Evolutionary conservation across 1,140 invertebrate genomes (phyloP).

Genomic region (Drosophila ogumai): DNA sequence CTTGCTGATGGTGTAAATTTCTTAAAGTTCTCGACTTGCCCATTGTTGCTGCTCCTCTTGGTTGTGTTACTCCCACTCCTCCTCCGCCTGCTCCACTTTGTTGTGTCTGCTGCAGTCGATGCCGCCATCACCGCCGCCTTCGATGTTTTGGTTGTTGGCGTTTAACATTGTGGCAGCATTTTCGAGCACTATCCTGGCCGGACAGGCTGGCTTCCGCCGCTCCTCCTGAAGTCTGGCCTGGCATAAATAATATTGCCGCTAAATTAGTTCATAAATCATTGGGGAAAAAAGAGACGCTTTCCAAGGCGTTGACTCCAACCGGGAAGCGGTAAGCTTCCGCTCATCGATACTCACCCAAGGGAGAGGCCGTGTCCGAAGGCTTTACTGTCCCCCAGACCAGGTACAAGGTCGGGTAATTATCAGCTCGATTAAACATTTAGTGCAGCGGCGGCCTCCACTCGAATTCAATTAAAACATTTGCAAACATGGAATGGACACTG

Average conservation of each 20-base stretch:
- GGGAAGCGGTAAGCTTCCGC: constrained; percentile 5
- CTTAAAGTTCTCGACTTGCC: constrained; percentile 75
- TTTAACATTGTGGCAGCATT: constrained; percentile 46
- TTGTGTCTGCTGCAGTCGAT: constrained; percentile 15
- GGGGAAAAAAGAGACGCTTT: constrained; percentile 26
- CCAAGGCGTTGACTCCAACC: constrained; percentile 36
- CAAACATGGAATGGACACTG: constrained; percentile 45
- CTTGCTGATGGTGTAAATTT: constrained; percentile 83
- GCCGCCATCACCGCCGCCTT: neutral
- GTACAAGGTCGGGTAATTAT: constrained; percentile 54
- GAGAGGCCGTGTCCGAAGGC: no score
- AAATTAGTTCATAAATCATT: constrained; percentile 78
- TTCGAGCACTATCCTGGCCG: constrained; percentile 32
- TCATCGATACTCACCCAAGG: neutral
- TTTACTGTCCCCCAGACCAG: neutral
- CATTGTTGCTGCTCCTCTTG: constrained; percentile 51
- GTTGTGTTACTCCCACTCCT: constrained; percentile 26
- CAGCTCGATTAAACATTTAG: constrained; percentile 55
- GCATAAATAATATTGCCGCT: constrained; percentile 65
- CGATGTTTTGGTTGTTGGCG: constrained; percentile 20
- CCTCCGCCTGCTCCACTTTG: constrained; percentile 14
- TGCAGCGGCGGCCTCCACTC: constrained; percentile 33
- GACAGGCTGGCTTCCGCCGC: neutral
- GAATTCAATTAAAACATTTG: constrained; percentile 76
- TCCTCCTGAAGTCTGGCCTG: constrained; percentile 10